phyloP scores from a whole-genome alignment of 2,797 vertebrate species.

The Peromyscus attwateri region DNA sequence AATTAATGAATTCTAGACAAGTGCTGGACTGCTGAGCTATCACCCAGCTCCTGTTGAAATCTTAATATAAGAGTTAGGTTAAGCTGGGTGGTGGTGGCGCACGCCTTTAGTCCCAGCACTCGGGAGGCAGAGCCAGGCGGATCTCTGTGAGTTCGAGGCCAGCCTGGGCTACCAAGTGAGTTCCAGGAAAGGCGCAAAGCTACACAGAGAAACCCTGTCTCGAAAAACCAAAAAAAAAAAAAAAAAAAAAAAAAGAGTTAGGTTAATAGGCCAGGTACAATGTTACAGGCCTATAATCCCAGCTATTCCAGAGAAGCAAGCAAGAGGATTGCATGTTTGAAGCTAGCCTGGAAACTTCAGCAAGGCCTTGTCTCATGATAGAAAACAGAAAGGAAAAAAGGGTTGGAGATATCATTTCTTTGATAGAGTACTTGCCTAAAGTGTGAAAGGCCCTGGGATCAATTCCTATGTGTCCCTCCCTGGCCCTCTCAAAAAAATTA shows the following conservation, averaged over 20 bases:
- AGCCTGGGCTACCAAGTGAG: too few relatives aligned
- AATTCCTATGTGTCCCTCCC: neutral
- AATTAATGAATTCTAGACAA: neutral
- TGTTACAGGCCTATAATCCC: neutral
- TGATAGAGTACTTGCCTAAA: neutral
- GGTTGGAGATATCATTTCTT: neutral
- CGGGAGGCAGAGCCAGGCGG: too few relatives aligned
- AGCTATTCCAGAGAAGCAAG: neutral
- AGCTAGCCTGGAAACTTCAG: neutral
- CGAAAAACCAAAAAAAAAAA: too few relatives aligned
- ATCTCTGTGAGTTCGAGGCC: too few relatives aligned
- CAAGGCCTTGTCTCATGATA: neutral
- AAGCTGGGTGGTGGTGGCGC: too few relatives aligned
- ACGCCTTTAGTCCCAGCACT: too few relatives aligned
- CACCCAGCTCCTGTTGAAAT: neutral
- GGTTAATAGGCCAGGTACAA: neutral
- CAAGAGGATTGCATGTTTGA: neutral
- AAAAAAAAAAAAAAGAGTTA: too few relatives aligned
- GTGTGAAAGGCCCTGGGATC: neutral
- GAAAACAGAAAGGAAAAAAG: neutral
- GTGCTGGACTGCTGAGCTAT: neutral
- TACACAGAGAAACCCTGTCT: too few relatives aligned
- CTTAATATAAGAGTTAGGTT: conserved; percentile 40
- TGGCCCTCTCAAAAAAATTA: neutral
- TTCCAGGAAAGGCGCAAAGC: too few relatives aligned